These are phyloP conservation scores for Lithophane leautieri DNA, from an alignment of 2,888 invertebrate genomes.

Conservation along the genomic window DNA sequence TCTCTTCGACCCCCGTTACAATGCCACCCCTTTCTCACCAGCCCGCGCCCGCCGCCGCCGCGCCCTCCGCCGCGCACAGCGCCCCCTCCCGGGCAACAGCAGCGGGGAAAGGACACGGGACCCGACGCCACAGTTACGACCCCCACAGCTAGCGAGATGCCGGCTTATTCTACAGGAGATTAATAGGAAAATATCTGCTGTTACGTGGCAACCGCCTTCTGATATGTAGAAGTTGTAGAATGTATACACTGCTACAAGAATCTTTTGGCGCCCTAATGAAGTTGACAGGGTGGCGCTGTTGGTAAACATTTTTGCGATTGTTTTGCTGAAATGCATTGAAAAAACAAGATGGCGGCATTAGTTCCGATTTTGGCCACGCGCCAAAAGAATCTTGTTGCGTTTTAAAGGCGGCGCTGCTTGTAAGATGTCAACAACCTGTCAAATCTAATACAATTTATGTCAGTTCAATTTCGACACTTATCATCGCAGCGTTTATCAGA, in stretches of 20 bases:
- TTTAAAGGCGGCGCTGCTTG: not conserved
- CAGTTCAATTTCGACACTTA: not conserved
- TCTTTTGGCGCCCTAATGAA: not conserved
- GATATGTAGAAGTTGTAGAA: conserved; percentile 34
- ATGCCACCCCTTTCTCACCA: conserved; percentile 31
- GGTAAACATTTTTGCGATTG: no score
- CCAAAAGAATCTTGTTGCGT: not conserved
- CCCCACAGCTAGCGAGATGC: conserved; percentile 93
- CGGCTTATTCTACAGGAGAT: conserved; percentile 94
- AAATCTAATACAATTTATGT: not conserved
- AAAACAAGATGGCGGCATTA: not conserved
- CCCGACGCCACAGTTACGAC: conserved; percentile 87
- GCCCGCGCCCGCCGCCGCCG: conserved; percentile 81
- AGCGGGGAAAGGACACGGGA: conserved; percentile 75
- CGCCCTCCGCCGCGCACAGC: conserved; percentile 79
- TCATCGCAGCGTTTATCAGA: not conserved
- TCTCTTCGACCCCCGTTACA: not conserved
- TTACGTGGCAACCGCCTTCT: conserved; percentile 92
- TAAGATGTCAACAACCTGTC: not conserved
- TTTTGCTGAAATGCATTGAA: not conserved
- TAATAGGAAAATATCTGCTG: conserved; percentile 94
- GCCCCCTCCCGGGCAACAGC: conserved; percentile 71
- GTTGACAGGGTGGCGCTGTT: not conserved
- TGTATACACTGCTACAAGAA: not conserved
- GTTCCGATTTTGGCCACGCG: not conserved